phyloP scores from a whole-genome alignment of 2,797 vertebrate genomes.

The Microctenopoma steveboyesi region DNA sequence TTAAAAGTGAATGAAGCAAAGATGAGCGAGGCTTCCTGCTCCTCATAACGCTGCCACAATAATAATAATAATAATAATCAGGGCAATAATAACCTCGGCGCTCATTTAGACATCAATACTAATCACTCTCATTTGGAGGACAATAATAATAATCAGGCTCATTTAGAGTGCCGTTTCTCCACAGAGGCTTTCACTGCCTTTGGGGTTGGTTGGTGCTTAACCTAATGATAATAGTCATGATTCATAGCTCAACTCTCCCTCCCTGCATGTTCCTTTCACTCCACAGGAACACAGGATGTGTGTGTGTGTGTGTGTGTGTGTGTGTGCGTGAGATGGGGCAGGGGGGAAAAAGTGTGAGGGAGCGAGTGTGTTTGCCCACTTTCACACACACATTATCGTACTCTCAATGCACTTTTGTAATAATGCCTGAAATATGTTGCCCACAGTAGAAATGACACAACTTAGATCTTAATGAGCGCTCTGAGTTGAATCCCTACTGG shows the following conservation, averaged over 20 bases:
- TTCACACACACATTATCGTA: not conserved
- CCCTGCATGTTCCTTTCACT: conserved; percentile 71
- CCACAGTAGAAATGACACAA: too few relatives aligned
- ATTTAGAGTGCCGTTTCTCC: conserved; percentile 81
- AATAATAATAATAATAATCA: conserved; percentile 78
- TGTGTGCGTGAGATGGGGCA: not conserved
- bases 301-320: conserved; percentile 1
- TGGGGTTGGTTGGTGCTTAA: conserved; percentile 84
- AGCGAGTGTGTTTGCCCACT: conserved; percentile 5
- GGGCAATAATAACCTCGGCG: conserved; percentile 75
- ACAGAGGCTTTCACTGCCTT: conserved; percentile 78
- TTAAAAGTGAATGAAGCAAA: conserved; percentile 79
- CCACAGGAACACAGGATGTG: conserved; percentile 48
- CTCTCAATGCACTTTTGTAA: not conserved
- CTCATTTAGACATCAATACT: conserved; percentile 85
- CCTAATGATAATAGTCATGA: conserved; percentile 87
- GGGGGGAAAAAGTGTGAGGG: conserved; percentile 23
- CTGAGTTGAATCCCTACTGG: too few relatives aligned
- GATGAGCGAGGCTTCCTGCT: conserved; percentile 60
- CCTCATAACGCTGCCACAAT: conserved; percentile 65
- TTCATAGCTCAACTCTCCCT: conserved; percentile 83
- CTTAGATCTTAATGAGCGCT: too few relatives aligned
- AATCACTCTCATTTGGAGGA: conserved; percentile 85
- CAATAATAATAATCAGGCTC: conserved; percentile 85
- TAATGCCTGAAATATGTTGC: too few relatives aligned